Base-by-base conservation (phyloP, 2,797 vertebrate species). In the Thripadectes ignobilis region DNA sequence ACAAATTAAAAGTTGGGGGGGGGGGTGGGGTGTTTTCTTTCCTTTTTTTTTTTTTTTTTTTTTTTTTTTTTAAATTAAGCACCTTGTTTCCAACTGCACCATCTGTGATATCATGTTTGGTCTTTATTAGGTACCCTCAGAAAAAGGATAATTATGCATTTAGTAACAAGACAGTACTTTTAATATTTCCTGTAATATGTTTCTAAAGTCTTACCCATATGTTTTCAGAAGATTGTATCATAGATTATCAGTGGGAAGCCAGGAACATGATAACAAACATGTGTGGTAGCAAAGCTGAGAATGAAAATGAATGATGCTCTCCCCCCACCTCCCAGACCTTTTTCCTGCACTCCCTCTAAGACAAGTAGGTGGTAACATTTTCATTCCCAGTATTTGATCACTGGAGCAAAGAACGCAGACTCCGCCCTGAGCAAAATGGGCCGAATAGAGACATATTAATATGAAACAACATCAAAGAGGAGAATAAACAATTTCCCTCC, bases 181-280 rank as follows among this genome's bases (percentile, higher is more conserved):
- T 68, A 93, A 68, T 95, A 94, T 93, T 95, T 92, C 73, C 83
- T 86, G 57, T 93, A 93, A 90, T 75, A 77, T 12, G 4, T 84
- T 85, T 92, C 61, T 84, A 8, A 80, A 74, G 38, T 34, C 57
- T 91, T 71, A 77, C 27, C 88, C 77, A 90, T 95, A 92, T 89
- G 94, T 85, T 95, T 94, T 94, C 92, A 72, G 69, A 88, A 90
- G 80, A 52, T 55, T 26, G n/a, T 75, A 62, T 65, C 80, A 65
- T 23, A 92, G 58, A 81, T 51, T 88, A 81, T 79, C 80, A 92
- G 86, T 66, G 63, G 80, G 77, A 90, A 94, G 55, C 80, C 92
- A 88, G 66, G 36, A 91, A 78, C 0, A 3, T 26, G 13, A 23
- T 49, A 88, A 75, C 81, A 86, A 92, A 78, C 48, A 52, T 6